phyloP scores from a whole-genome alignment of 2,113 vertebrate species.

The Reinhardtius hippoglossoides region DNA sequence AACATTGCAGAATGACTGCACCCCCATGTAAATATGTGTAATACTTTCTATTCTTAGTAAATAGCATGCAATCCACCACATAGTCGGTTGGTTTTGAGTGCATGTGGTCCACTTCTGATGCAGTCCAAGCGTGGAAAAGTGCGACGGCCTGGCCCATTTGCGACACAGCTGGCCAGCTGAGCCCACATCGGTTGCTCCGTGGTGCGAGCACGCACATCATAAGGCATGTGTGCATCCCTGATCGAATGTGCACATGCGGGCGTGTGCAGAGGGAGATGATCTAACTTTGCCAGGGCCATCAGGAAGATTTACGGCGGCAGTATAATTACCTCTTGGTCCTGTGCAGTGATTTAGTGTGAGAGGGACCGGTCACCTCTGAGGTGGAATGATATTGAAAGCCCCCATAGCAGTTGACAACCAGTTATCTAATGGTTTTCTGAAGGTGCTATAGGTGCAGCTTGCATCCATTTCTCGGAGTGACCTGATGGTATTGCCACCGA shows the following conservation, averaged over 20 bases:
- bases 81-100: constrained; percentile 5
- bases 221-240: constrained; percentile 46
- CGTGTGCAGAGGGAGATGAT: constrained; percentile 39
- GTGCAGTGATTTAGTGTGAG: constrained; percentile 46
- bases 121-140: constrained; percentile 7
- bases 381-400: constrained; percentile 53
- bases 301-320: constrained; percentile 53
- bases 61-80: neutral
- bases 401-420: constrained; percentile 51
- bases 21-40: too few species aligned
- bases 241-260: neutral
- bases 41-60: neutral
- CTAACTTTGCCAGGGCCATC: constrained; percentile 38
- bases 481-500: constrained; percentile 60
- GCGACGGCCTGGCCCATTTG: constrained; percentile 26
- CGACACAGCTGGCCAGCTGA: constrained; percentile 64
- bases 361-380: constrained; percentile 50
- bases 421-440: constrained; percentile 60
- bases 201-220: constrained; percentile 28
- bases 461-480: constrained; percentile 50
- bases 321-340: constrained; percentile 68
- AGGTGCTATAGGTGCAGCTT: constrained; percentile 36
- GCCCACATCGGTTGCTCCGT: constrained; percentile 26
- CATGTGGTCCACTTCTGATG: constrained; percentile 16
- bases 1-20: neutral